phyloP scores from a whole-genome alignment of 2,888 invertebrate genomes.

The Oxytorus armatus region DNA sequence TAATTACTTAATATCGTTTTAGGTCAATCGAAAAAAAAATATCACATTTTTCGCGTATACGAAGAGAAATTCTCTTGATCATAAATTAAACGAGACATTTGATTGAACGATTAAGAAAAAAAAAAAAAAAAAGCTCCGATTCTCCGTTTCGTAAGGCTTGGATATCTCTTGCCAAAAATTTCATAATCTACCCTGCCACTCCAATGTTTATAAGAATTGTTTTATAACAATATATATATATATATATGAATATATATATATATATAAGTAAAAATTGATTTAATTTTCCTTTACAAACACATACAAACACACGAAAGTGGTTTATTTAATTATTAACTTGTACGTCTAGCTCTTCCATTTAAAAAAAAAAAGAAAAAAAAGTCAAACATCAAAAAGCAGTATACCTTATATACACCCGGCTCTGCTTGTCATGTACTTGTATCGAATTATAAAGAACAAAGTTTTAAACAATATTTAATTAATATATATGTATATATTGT shows the following conservation, averaged over 20 bases:
- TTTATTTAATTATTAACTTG: slow-evolving; percentile 1
- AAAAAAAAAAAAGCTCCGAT: not conserved
- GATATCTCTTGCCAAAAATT: slow-evolving; percentile 51
- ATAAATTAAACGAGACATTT: slow-evolving; percentile 19
- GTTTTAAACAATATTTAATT: slow-evolving; percentile 58
- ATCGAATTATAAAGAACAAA: slow-evolving; percentile 21
- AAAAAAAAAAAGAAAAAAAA: slow-evolving; percentile 28
- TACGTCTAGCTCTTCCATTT: slow-evolving; percentile 30
- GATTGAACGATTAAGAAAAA: slow-evolving; percentile 33
- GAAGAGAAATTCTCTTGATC: too few species aligned
- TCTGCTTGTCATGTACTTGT: slow-evolving; percentile 45
- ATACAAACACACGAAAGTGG: not conserved
- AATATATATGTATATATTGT: slow-evolving; percentile 67
- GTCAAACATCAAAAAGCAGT: slow-evolving; percentile 36
- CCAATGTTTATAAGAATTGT: slow-evolving; percentile 37
- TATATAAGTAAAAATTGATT: not conserved
- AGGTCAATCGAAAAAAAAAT: slow-evolving; percentile 9
- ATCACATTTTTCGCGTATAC: too few species aligned
- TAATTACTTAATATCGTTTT: slow-evolving; percentile 56
- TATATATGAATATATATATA: not conserved
- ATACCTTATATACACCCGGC: slow-evolving; percentile 7
- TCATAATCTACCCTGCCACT: slow-evolving; percentile 47
- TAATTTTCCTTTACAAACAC: slow-evolving; percentile 4
- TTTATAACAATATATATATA: slow-evolving; percentile 12
- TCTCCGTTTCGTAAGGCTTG: slow-evolving; percentile 19